Evolutionary conservation across 2,113 vertebrate genomes (phyloP).

Genomic region (Quiscalus mexicanus): DNA sequence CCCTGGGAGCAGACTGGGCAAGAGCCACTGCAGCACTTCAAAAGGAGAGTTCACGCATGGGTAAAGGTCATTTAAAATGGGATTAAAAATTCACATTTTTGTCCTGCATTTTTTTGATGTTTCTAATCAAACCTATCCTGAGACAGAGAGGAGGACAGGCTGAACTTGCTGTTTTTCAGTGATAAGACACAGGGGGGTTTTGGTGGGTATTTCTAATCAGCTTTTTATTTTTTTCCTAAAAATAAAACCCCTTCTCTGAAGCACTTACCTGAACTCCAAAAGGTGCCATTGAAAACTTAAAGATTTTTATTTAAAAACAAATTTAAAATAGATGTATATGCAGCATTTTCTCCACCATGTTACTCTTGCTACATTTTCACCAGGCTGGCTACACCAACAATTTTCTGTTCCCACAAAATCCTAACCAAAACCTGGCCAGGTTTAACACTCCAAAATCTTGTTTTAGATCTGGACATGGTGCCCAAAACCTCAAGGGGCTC

Average conservation of each 20-base stretch:
- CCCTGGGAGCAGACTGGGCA: not conserved
- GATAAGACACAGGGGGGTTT: not conserved
- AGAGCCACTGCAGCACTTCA: not conserved
- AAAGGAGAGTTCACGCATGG: constrained; percentile 21
- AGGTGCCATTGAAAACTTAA: not conserved
- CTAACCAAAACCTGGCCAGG: not conserved
- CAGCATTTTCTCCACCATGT: not conserved
- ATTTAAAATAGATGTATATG: rapidly evolving
- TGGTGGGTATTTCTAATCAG: not conserved
- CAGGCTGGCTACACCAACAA: rapidly evolving
- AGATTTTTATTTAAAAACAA: not conserved
- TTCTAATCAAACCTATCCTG: constrained; percentile 37
- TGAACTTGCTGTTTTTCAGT: not conserved
- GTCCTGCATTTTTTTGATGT: not conserved
- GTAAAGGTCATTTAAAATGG: constrained; percentile 28
- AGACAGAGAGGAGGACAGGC: not conserved
- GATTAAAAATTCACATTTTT: constrained; percentile 43
- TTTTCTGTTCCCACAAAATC: too few relatives aligned
- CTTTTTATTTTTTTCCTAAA: not conserved
- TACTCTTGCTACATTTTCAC: not conserved
- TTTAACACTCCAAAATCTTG: rapidly evolving
- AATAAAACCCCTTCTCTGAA: not conserved
- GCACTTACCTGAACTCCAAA: not conserved
- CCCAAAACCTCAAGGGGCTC: not conserved
- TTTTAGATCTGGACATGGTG: rapidly evolving